A percentile compares a stretch with the other conserved stretches of the same genome.
These are phyloP conservation scores for Plotosus lineatus DNA, from an alignment of 2,113 vertebrate species.

Conservation along the genomic window DNA sequence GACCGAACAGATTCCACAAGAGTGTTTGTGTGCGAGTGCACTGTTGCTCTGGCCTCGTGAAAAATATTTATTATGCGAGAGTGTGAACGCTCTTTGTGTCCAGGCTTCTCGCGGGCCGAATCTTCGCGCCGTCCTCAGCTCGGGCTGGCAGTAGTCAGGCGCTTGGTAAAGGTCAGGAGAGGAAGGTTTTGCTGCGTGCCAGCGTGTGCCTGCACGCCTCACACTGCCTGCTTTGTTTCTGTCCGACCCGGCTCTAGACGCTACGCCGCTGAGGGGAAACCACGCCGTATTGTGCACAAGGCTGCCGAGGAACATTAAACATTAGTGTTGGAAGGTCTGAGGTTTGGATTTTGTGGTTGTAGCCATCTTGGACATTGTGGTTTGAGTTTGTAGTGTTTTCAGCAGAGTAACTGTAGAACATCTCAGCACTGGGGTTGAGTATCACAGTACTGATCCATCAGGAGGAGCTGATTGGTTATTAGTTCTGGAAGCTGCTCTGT, in stretches of 20 bases:
- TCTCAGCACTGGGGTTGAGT: neutral
- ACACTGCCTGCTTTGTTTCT: constrained; percentile 56
- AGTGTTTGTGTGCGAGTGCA: constrained; percentile 31
- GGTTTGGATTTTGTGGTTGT: neutral
- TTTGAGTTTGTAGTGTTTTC: neutral
- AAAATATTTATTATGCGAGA: constrained; percentile 60
- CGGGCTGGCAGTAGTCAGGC: constrained; percentile 49
- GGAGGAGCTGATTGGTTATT: neutral
- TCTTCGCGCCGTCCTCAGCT: constrained; percentile 6
- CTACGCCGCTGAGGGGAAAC: constrained; percentile 21
- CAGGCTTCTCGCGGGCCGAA: neutral
- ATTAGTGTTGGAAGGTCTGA: neutral
- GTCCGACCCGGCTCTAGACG: constrained; percentile 1
- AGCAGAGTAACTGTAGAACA: neutral
- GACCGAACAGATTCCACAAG: constrained; percentile 11
- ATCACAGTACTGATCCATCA: no score
- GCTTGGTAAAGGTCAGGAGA: constrained; percentile 63
- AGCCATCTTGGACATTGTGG: neutral
- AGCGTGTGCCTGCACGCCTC: constrained; percentile 37
- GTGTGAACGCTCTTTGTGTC: constrained; percentile 56
- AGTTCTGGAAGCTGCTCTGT: neutral
- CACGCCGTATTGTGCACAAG: neutral
- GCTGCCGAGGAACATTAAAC: neutral
- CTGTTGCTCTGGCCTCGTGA: constrained; percentile 47
- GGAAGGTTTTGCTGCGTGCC: constrained; percentile 49